These are phyloP conservation scores for Acanthiza pusilla DNA, from an alignment of 2,797 vertebrate genomes.

Conservation along the genomic window DNA sequence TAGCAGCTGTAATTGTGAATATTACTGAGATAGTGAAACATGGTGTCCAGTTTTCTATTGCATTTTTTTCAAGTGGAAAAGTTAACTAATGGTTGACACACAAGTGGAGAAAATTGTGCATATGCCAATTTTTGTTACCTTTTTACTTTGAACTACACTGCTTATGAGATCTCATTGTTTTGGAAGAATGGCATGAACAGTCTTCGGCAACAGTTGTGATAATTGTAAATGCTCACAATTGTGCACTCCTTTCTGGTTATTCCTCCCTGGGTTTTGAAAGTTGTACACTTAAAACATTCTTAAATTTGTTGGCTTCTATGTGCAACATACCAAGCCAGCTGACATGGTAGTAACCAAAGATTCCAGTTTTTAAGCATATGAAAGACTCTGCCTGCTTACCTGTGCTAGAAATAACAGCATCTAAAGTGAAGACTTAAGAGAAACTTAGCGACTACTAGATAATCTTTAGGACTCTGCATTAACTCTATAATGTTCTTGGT, in stretches of 20 bases:
- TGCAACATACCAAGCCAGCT: slow-evolving; percentile 76
- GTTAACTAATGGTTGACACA: slow-evolving; percentile 85
- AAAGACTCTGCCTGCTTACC: slow-evolving; percentile 93
- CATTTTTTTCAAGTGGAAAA: slow-evolving; percentile 87
- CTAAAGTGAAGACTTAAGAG: slow-evolving; percentile 85
- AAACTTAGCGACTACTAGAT: slow-evolving; percentile 90
- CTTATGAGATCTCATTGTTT: slow-evolving; percentile 80
- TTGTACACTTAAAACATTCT: slow-evolving; percentile 85
- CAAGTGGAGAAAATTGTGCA: slow-evolving; percentile 85
- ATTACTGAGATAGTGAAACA: slow-evolving; percentile 85
- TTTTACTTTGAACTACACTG: slow-evolving; percentile 82
- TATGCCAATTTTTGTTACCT: slow-evolving; percentile 86
- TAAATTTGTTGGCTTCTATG: slow-evolving; percentile 79
- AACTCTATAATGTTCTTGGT: slow-evolving; percentile 95
- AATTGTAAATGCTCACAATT: slow-evolving; percentile 80
- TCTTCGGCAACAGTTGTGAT: slow-evolving; percentile 81
- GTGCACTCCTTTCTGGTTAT: slow-evolving; percentile 78
- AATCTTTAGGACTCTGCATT: slow-evolving; percentile 95
- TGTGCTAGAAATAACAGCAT: slow-evolving; percentile 90
- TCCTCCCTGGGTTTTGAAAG: slow-evolving; percentile 80
- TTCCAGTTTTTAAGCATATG: slow-evolving; percentile 87
- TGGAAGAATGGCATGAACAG: slow-evolving; percentile 82
- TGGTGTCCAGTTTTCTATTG: slow-evolving; percentile 87
- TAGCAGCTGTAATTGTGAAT: slow-evolving; percentile 84
- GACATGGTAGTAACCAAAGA: slow-evolving; percentile 84